Evolutionary conservation across 2,113 vertebrate species (phyloP), one percentile per base, ranked within the genome.

Genomic region (Accipiter virgatus): DNA sequence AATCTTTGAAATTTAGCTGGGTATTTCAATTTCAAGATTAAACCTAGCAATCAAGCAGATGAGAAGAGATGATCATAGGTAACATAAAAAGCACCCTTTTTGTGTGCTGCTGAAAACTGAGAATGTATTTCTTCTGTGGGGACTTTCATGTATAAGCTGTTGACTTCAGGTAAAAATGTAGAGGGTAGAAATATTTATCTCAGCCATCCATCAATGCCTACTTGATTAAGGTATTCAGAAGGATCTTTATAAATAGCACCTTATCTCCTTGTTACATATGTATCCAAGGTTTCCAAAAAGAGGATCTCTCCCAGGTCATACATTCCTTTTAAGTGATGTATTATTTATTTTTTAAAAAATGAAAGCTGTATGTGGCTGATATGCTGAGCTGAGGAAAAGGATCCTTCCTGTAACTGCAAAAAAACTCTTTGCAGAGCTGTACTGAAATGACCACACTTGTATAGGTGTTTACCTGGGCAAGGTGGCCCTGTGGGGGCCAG

Each of bases 161-260:
- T 79, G 55, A 56, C 23, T 86, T 81, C 40, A 68, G 19, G 31
- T 81, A 59, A 81, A 94, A 74, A 47, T 22, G 7, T 34, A 59
- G 45, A 75, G 11, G 21, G 36, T 23, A 61, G 52, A 86, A 81
- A 67, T 95, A 65, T 72, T 90, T 94, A 42, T 67, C 68, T 93
- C 45, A 67, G 31, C 38, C 70, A 82, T 94, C 81, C 81, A 66
- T 95, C 92, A 97, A 90, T 95, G 77, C 11, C 19, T 52, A 21
- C 92, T 97, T 97, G 91, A 94, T 96, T 91, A 92, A 94, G 66
- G 67, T 95, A 90, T 94, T 97, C 74, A 95, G 87, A 91, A 90
- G 31, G 23, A 53, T 26, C 65, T 84, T 89, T 72, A 70, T 63
- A 87, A 95, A 85, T 48, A 89, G 16, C 5, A 66, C 8, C 25